Evolutionary conservation across 2,888 invertebrate genomes (phyloP), one percentile per base, ranked within the genome.

Genomic region (Rutpela maculata): DNA sequence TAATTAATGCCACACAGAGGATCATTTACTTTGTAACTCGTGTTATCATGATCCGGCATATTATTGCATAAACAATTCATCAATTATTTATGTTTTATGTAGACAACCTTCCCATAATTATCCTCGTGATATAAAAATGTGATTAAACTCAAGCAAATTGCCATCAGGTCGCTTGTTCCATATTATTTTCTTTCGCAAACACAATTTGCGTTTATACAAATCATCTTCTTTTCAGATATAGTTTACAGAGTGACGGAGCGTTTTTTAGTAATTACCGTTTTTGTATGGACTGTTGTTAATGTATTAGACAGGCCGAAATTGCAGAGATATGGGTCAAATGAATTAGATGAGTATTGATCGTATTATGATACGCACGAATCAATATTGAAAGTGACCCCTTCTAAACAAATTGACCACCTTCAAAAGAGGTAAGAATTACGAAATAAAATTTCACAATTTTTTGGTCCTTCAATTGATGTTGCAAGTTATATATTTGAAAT

Each of bases 41-140:
- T 65, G 65, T 65, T 43, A 22, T 65, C 65, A 43, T 19, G 38
- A 65, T 43, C 17, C 26, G 65, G 43, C 65, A 26, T 26, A 59
- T 26, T 19, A 35, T 35, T 69, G 17, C 26, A 59, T 18, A 57
- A 69, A 59, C 59, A 38, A 38, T 57, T 69, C 69, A 69, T 69
- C 26, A 69, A 69, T 69, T 69, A 69, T 69, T 55, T 31, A 57
- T 69, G 69, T 69, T 69, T 69, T 69, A 55, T 69, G 35, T 17
- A 38, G 22, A 26, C 19, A 35, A 35, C 19, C 69, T 59, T 38
- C 35, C 57, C 19, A 17, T 69, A 69, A 69, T 69, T 69, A 69
- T 18, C 17, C 9, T 69, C 35, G 19, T 69, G 35, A 56, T 69
- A 57, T 35, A 55, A 69, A 57, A 59, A 57, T 56, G 55, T 10